Evolutionary conservation across 2,113 vertebrate species (phyloP).

Genomic region (Ciconia stormi): DNA sequence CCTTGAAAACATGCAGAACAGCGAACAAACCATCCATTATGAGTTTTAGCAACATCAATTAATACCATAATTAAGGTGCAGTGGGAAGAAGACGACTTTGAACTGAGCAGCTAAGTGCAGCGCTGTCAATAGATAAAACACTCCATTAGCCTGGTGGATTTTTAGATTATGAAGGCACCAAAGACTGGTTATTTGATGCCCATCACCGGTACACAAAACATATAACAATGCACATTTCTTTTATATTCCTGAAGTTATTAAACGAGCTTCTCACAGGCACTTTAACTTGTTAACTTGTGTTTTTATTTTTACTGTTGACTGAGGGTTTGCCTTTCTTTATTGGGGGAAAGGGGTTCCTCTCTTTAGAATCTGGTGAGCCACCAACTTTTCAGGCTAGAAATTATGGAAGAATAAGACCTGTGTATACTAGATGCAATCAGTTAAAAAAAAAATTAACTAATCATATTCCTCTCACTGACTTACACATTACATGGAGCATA

Average conservation of each 20-base stretch:
- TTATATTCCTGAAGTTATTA: neutral
- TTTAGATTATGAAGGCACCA: neutral
- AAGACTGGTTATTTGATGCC: neutral
- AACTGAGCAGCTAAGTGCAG: neutral
- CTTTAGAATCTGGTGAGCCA: neutral
- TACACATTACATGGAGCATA: too few species aligned
- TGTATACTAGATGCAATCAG: neutral
- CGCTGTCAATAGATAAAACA: neutral
- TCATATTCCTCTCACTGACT: neutral
- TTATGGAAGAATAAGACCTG: neutral
- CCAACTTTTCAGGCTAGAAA: neutral
- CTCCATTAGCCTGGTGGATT: neutral
- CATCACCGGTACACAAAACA: neutral
- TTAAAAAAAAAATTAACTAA: neutral
- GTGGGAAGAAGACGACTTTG: neutral
- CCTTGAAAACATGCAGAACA: neutral
- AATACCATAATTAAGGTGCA: neutral
- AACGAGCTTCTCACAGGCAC: neutral
- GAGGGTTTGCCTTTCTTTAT: neutral
- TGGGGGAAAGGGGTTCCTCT: too few species aligned
- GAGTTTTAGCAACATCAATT: neutral
- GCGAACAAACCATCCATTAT: neutral
- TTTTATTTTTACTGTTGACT: neutral
- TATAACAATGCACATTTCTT: neutral
- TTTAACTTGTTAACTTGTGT: neutral